Evolutionary conservation across 2,888 invertebrate species (phyloP).

Genomic region (Drosophila sordidula): DNA sequence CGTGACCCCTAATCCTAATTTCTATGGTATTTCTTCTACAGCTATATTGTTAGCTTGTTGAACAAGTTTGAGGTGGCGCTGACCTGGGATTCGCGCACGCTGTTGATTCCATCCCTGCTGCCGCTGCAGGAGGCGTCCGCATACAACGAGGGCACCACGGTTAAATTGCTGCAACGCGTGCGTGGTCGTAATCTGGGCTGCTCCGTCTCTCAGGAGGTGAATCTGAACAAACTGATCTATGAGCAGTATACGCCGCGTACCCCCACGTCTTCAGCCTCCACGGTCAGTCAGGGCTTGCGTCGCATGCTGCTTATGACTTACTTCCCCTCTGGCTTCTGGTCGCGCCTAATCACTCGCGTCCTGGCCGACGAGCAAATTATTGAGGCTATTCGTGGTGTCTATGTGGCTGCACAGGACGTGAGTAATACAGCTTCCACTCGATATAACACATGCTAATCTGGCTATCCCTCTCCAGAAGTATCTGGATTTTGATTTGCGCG

Average conservation of each 20-base stretch:
- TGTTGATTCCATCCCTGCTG: slow-evolving; percentile 96
- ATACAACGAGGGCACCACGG: slow-evolving; percentile 81
- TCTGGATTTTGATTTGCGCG: slow-evolving; percentile 81
- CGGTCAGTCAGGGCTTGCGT: slow-evolving; percentile 72
- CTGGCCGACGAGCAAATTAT: slow-evolving; percentile 94
- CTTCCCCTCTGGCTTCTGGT: slow-evolving; percentile 99
- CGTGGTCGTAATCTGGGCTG: slow-evolving; percentile 81
- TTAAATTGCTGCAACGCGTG: slow-evolving; percentile 83
- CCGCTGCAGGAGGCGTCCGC: slow-evolving; percentile 90
- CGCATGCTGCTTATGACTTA: slow-evolving; percentile 96
- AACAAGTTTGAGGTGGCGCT: slow-evolving; percentile 99
- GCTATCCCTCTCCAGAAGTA: slow-evolving; percentile 61
- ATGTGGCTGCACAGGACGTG: slow-evolving; percentile 89
- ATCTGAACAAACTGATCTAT: slow-evolving; percentile 80
- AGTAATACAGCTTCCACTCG: slow-evolving; percentile 61
- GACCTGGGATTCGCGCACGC: slow-evolving; percentile 96
- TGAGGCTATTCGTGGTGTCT: slow-evolving; percentile 91
- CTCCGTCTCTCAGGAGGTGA: slow-evolving; percentile 83
- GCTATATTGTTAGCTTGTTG: slow-evolving; percentile 95
- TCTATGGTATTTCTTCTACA: slow-evolving; percentile 70
- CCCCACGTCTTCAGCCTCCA: slow-evolving; percentile 22
- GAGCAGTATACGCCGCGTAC: slow-evolving; percentile 54
- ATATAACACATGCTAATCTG: background rate
- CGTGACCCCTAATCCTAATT: too few relatives aligned
- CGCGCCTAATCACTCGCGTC: slow-evolving; percentile 95